Conservation (phyloP, 2,888 invertebrate genomes). For the Esperia sulphurella region DNA sequence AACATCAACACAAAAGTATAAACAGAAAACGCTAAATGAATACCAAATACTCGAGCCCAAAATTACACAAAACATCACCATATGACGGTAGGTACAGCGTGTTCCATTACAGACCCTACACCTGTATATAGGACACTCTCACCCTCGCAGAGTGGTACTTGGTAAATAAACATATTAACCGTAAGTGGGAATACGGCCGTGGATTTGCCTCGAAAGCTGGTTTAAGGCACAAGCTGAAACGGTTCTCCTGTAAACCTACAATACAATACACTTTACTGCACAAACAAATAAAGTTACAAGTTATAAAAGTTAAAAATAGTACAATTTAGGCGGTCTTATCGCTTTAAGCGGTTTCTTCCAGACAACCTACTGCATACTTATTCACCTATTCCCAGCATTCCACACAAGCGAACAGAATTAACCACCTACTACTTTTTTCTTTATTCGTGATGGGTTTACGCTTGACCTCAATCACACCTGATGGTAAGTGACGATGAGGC, state of each 20-base stretch:
- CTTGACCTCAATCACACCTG: too few species aligned
- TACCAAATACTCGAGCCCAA: constrained; percentile 4
- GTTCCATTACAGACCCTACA: not conserved
- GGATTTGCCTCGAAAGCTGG: constrained; percentile 28
- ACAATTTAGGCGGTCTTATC: too few species aligned
- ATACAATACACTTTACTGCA: not conserved
- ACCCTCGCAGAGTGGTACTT: constrained; percentile 18
- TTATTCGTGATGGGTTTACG: too few species aligned
- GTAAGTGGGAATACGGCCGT: constrained; percentile 52
- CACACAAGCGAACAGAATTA: too few species aligned
- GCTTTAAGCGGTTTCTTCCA: too few species aligned
- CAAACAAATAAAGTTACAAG: too few species aligned
- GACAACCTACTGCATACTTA: too few species aligned
- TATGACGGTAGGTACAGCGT: not conserved
- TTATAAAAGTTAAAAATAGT: too few species aligned
- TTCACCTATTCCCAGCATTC: too few species aligned
- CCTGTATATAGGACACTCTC: constrained; percentile 9
- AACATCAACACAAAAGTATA: constrained; percentile 4
- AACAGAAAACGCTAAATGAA: constrained; percentile 2
- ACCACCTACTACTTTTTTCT: too few species aligned
- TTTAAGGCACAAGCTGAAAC: constrained; percentile 20
- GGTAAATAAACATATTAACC: constrained; percentile 71
- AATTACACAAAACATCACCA: not conserved
- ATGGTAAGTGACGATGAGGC: too few species aligned
- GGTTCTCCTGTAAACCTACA: not conserved